These are phyloP conservation scores for Lamellibrachia satsuma DNA, from an alignment of 2,888 invertebrate genomes.

Conservation along the genomic window DNA sequence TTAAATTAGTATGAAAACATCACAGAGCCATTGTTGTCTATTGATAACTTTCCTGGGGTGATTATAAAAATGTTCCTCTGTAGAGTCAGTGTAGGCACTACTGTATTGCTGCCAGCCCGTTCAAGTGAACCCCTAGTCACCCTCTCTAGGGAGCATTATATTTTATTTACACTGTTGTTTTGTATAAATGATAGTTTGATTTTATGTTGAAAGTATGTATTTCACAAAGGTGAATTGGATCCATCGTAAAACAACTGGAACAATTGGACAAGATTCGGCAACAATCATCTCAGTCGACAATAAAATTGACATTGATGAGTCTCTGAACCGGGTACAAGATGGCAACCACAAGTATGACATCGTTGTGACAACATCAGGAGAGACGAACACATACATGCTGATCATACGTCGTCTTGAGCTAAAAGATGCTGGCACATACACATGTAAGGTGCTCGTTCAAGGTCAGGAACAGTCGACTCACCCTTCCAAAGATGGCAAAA, in stretches of 20 bases:
- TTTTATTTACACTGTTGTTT: background rate
- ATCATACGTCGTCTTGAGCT: conserved; percentile 53
- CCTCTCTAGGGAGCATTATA: background rate
- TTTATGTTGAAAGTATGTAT: background rate
- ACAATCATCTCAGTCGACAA: conserved; percentile 39
- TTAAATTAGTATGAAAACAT: too few relatives aligned
- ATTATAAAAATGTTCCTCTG: too few relatives aligned
- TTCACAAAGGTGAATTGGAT: conserved; percentile 41
- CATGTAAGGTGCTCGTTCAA: conserved; percentile 51
- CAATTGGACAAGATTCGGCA: background rate
- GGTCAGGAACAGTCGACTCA: conserved; percentile 33
- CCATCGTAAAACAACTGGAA: conserved; percentile 21
- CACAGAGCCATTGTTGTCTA: too few relatives aligned
- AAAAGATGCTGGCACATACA: conserved; percentile 56
- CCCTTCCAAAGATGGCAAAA: conserved; percentile 34
- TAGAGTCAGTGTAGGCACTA: background rate
- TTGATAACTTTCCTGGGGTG: too few relatives aligned
- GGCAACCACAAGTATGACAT: conserved; percentile 42
- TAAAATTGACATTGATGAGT: conserved; percentile 36
- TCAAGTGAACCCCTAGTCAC: background rate
- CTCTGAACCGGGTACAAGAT: conserved; percentile 27
- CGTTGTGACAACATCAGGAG: conserved; percentile 26
- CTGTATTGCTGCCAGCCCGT: background rate
- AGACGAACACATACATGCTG: conserved; percentile 51
- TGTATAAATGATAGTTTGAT: background rate